phyloP scores from a whole-genome alignment of 2,888 invertebrate species.

The Augochlorella aurata region DNA sequence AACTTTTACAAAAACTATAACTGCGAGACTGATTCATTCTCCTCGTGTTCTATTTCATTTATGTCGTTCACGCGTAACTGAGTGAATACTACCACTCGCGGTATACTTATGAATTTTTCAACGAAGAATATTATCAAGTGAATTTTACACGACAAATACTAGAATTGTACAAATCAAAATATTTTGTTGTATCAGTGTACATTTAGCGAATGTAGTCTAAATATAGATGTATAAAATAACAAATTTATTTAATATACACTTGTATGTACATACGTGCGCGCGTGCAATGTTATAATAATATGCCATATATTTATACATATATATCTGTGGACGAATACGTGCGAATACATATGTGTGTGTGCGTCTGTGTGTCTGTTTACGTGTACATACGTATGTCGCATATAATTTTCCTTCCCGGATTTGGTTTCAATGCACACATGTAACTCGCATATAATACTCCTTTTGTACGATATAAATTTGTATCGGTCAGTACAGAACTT shows the following conservation, averaged over 20 bases:
- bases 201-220: slow-evolving; percentile 44
- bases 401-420: background rate
- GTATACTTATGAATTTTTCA: background rate
- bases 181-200: slow-evolving; percentile 31
- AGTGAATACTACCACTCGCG: background rate
- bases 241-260: slow-evolving; percentile 31
- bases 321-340: background rate
- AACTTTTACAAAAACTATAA: background rate
- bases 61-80: background rate
- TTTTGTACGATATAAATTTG: background rate
- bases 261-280: background rate
- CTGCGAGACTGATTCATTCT: slow-evolving; percentile 55
- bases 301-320: background rate
- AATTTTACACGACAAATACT: slow-evolving; percentile 7
- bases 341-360: background rate
- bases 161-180: slow-evolving; percentile 33
- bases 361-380: background rate
- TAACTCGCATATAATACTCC: slow-evolving; percentile 11
- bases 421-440: background rate
- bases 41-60: slow-evolving; percentile 11
- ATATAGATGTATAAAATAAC: slow-evolving; percentile 50
- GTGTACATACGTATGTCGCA: background rate
- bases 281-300: background rate
- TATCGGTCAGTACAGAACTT: background rate
- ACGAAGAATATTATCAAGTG: slow-evolving; percentile 2